Evolutionary conservation across 2,888 invertebrate genomes (phyloP), one percentile per base, ranked within the genome.

Genomic region (Yponomeuta evonymella): DNA sequence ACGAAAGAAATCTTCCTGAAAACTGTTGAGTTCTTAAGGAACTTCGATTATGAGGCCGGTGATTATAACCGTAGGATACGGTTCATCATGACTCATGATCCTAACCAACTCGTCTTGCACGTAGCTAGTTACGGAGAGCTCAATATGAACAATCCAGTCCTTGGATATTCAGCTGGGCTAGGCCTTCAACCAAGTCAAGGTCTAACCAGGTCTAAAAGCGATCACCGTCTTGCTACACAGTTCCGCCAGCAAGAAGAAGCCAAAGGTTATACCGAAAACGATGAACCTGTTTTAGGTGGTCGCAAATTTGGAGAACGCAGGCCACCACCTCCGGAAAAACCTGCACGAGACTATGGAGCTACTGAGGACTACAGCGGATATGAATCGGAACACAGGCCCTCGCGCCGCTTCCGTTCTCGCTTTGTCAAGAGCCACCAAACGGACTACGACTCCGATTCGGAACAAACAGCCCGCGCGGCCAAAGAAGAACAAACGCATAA

Each of bases 1-100:
- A 97, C 98, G 72, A 99, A 99, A 90, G 98, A 98, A 89, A 97
- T 98, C 75, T 98, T 98, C 92, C 92, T 98, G 33, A 98, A 98
- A 87, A 98, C 98, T 23, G 96, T 99, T 69, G 98, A 99, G 81
- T 98, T 98, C 86, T 95, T 99, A 76, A 94, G 97, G 80, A 98
- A 97, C 90, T 98, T 98, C 81, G 98, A 98, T 87, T 97, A 98
- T 80, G 98, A 98, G 89, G 97, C 96, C 74, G 95, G 96, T 70
- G 98, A 98, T 87, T 98, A 97, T 82, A 96, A 95, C 74, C 94
- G 98, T 74, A 95, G 97, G 78, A 95, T 97, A 75, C 94, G 97
- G 75, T 97, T 98, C 89, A 94, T 96, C 70, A 96, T 97, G 93
- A 96, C 97, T 48, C 97, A 97, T 81, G 98, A 98, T 87, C 97